Base-by-base conservation (phyloP, 1,140 invertebrate species). In the Streblospio benedicti region DNA sequence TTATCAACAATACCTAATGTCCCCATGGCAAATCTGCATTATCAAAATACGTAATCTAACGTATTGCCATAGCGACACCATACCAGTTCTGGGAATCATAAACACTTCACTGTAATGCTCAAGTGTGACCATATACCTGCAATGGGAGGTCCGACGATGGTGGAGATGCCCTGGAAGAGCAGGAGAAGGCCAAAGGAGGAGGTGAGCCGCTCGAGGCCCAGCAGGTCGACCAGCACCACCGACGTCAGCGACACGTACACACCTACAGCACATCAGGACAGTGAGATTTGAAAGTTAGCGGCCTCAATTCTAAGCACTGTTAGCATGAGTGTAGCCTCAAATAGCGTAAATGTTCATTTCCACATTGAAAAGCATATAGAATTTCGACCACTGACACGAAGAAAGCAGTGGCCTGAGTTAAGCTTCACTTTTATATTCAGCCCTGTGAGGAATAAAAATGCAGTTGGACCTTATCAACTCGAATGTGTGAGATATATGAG, bases 191-290 rank as follows among this genome's bases (percentile, higher is more conserved):
- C 95, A 76, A 97, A 98, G 18, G 93, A 92, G 75, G 94, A 97
- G 38, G 94, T 97, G 60, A 98, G 79, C 76, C 91, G 92, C 66
- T 97, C 93, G 67, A 98, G 80, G 6, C 95, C 95, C 33, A 99
- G 81, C 18, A 97, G 80, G 72, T 98, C 95, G 64, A 97, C 93
- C 52, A 99, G 81, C 69, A 99, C 95, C 71, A 99, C 97, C 20
- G 95, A 98, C 33, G 94, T 97, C 41, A 99, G 79, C 0, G 93
- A 96, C 67, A 98, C 95, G 77, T 96, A 98, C 32, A 93, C 93
- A 65, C 93, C 91, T 93, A 80, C 62, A 85, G 76, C 31, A 56
- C 79, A 65, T 69, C 57, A 56, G n/a, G n/a, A n/a, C 57, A 57
- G 30, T 41, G n/a, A 12, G 9, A 41, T 41, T 41, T 12, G 9